Evolutionary conservation across 37 sponge, comb jelly and placozoan genomes (phyloP), one percentile per base, ranked within the genome.

Genomic region (Spongilla lacustris): DNA sequence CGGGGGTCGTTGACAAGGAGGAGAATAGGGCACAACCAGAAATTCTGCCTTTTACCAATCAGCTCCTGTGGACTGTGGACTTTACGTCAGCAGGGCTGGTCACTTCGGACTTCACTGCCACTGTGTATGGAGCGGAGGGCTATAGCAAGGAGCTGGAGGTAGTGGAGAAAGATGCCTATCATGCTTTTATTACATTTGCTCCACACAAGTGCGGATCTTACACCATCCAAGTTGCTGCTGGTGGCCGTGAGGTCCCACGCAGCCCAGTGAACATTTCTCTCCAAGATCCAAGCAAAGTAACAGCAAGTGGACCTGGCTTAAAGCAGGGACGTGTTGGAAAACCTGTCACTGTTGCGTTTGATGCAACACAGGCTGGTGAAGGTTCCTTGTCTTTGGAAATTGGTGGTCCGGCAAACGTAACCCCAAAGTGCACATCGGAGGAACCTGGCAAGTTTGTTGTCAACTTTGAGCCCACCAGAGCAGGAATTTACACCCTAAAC

Each of bases 321-420:
- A 87, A 73, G 0, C 77, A 73, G 17, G 88, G 87, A 28, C 25
- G 74, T 24, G 33, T 91, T 13, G 87, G 87, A 23, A 74, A 85
- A 0, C 85, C 91, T 5, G 81, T 89, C 26, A 28, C 21, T 0
- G 85, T 97, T 71, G 80, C 73, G 11, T 78, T 97, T 0, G 95
- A 97, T 50, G 80, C 93, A 31, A 73, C 81, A 21, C 85, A 84
- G 24, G 97, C 97, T 66, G 97, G 97, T 6, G 88, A 94, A 19
- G 97, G 97, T 9, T 83, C 85, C 0, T 79, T 97, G 19, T 66
- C 78, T 13, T 27, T 92, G 68, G 80, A 83, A 46, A 58, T 95
- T 22, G 71, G 73, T 13, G 96, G 96, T 50, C 96, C 96, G 0
- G 27, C 81, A 3, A 32, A 82, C 22, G 71, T 81, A 5, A 31